phyloP scores from a whole-genome alignment of 2,888 invertebrate genomes.

The Drepana falcataria region DNA sequence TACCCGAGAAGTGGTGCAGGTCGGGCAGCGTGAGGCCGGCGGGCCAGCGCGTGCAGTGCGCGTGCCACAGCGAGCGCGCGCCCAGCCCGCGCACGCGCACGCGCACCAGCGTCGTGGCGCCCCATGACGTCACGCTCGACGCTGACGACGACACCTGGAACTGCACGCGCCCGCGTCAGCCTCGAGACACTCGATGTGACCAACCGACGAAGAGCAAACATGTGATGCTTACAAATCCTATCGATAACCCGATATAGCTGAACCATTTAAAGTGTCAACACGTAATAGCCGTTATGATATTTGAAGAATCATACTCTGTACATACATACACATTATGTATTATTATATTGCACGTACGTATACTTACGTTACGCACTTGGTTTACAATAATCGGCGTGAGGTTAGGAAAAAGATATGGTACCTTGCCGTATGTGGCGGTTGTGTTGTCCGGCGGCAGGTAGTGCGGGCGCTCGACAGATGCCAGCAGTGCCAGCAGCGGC shows the following conservation, averaged over 20 bases:
- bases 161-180: constrained; percentile 18
- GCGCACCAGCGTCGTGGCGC: constrained; percentile 52
- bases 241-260: too few species aligned
- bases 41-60: constrained; percentile 88
- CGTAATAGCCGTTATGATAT: too few species aligned
- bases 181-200: not conserved
- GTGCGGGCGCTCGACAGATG: constrained; percentile 64
- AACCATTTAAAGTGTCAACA: too few species aligned
- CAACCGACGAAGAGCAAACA: too few species aligned
- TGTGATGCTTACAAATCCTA: too few species aligned
- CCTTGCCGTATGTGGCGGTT: constrained; percentile 81
- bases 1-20: constrained; percentile 9
- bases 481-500: constrained; percentile 87
- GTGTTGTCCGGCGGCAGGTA: constrained; percentile 81
- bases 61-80: constrained; percentile 84
- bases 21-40: constrained; percentile 43
- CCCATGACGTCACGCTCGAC: constrained; percentile 52
- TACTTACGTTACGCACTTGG: too few species aligned
- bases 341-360: too few species aligned
- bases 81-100: constrained; percentile 29
- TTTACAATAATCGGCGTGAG: too few species aligned
- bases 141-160: constrained; percentile 42
- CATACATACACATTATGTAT: too few species aligned
- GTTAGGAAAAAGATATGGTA: constrained; percentile 26
- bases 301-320: too few species aligned